Evolutionary conservation across 2,888 invertebrate genomes (phyloP), one percentile per base, ranked within the genome.

Genomic region (Pseudolycoriella hygida): DNA sequence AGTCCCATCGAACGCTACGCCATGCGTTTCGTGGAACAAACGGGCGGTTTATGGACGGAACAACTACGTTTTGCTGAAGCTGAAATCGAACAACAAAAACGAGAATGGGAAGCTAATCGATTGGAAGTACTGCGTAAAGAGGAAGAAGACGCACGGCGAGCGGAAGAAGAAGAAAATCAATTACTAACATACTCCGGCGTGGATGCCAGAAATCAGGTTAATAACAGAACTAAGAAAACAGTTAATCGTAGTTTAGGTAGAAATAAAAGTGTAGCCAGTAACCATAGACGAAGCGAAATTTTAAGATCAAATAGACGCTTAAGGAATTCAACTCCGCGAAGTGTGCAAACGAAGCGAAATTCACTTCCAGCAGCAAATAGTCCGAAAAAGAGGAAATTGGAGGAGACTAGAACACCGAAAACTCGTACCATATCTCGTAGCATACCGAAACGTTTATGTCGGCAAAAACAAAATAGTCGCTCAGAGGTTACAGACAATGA

Each of bases 1-100:
- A 83, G 84, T 31, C 89, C 93, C 1, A 81, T 98, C 49, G 97
- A 98, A 67, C 77, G 84, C 45, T 97, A 94, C 67, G 97, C 97
- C 14, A 87, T 97, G 77, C 76, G 78, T 17, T 82, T 89, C 58
- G 82, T 96, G 54, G 97, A 97, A 67, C 76, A 80, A 53, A 82
- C 87, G 46, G 77, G 79, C 17, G 70, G 69, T 2, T 75, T 74
- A n/a, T 79, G 77, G 69, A 80, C 81, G 14, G 92, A 93, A 57
- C 89, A 92, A 56, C 60, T 88, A 32, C 80, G 82, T 12, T 83
- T 81, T 37, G 93, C 92, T 14, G 90, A 92, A 63, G 85, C 83
- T 40, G 87, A 87, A 61, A 77, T 89, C 43, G 86, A 86, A 58
- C 74, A 80, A 43, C 80, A 83, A 61, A 87, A 87, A 63, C 78